Evolutionary conservation across 1,140 invertebrate genomes (phyloP).

Genomic region (Sitophilus oryzae): DNA sequence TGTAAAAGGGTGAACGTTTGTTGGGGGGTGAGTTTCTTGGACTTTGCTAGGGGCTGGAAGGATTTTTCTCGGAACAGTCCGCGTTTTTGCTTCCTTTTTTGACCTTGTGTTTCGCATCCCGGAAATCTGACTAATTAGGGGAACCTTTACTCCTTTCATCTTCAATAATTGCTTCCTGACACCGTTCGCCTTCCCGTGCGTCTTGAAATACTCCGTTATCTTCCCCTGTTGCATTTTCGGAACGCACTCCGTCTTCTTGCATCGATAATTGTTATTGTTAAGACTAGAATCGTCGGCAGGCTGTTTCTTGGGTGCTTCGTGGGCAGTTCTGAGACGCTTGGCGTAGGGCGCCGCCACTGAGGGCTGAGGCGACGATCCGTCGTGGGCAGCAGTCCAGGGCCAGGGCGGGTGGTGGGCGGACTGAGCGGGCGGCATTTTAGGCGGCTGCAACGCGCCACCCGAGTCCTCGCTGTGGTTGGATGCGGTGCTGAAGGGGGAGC

Average conservation of each 20-base stretch:
- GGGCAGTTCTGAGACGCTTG: conserved; percentile 27
- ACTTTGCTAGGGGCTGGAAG: conserved; percentile 41
- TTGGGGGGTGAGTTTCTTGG: conserved; percentile 23
- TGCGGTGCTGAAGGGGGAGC: conserved; percentile 68
- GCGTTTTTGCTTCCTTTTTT: conserved; percentile 9
- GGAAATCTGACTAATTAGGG: conserved; percentile 11
- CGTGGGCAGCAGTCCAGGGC: conserved; percentile 40
- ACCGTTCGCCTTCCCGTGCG: conserved; percentile 65
- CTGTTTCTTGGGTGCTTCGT: conserved; percentile 21
- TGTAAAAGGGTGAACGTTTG: conserved; percentile 28
- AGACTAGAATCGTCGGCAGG: conserved; percentile 17
- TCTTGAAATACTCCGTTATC: conserved; percentile 77
- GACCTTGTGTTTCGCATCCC: conserved; percentile 1
- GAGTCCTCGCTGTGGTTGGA: conserved; percentile 45
- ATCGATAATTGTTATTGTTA: conserved; percentile 23
- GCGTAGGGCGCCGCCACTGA: conserved; percentile 32
- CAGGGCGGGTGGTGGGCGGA: conserved; percentile 45
- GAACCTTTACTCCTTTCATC: conserved; percentile 6
- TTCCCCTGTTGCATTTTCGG: conserved; percentile 50
- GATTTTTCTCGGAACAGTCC: conserved; percentile 40
- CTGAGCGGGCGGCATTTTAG: conserved; percentile 48
- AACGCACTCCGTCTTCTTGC: conserved; percentile 44
- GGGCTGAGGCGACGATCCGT: conserved; percentile 29
- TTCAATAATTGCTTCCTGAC: conserved; percentile 27
- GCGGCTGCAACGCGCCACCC: conserved; percentile 20